These are phyloP conservation scores for Emydocephalus ijimae DNA, from an alignment of 2,113 vertebrate genomes.

Conservation along the genomic window DNA sequence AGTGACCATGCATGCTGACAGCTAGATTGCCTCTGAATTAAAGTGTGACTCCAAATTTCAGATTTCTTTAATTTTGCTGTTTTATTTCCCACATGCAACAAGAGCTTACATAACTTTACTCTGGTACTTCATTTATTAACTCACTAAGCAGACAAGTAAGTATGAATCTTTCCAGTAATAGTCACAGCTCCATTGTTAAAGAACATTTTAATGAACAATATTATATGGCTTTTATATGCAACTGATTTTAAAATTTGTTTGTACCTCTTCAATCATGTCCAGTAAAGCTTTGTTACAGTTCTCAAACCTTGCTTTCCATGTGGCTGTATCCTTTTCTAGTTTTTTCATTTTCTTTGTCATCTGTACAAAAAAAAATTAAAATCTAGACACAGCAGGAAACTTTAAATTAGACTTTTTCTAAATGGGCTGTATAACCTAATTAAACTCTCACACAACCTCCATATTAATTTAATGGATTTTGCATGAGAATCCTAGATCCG, in stretches of 20 bases:
- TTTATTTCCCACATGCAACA: background rate
- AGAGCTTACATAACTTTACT: background rate
- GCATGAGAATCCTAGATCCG: background rate
- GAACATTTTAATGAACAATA: background rate
- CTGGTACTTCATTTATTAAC: background rate
- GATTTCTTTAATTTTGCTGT: background rate
- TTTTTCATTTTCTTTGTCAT: conserved; percentile 97
- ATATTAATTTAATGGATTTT: background rate
- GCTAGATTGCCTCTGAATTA: background rate
- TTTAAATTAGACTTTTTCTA: conserved; percentile 3
- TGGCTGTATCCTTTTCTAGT: conserved; percentile 88
- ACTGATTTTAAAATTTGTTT: conserved; percentile 24
- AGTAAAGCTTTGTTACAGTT: conserved; percentile 91
- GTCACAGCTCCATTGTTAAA: background rate
- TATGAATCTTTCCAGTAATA: background rate
- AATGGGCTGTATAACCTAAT: conserved; percentile 14
- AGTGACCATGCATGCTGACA: background rate
- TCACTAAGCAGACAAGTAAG: background rate
- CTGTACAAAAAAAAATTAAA: conserved; percentile 65
- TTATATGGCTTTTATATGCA: background rate
- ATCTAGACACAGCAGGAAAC: conserved; percentile 27
- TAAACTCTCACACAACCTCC: background rate
- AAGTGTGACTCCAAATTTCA: background rate
- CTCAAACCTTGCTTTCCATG: conserved; percentile 94
- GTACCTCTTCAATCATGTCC: conserved; percentile 95